Evolutionary conservation across 2,888 invertebrate genomes (phyloP), one percentile per base, ranked within the genome.

Genomic region (Eupithecia pulchellata): DNA sequence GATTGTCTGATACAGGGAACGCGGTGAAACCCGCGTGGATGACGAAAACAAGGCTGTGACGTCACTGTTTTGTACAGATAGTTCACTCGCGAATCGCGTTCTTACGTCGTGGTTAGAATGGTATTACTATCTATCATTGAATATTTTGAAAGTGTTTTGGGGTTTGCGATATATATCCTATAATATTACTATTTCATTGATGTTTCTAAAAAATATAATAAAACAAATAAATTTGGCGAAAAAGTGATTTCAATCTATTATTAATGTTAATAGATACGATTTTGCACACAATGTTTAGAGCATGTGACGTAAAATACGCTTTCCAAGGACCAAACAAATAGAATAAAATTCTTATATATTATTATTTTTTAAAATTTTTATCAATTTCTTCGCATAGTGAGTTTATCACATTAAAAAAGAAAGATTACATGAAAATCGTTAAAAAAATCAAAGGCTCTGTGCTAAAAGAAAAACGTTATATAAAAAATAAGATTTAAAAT

Each of bases 11-110:
- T 63, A 66, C 47, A 36, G 32, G 62, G 32, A 32, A 69, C 39
- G 36, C 14, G 71, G 64, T 61, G 72, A 75, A 73, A 65, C 68
- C 76, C 63, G 57, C 71, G 64, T 61, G 63, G 14, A 34, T 66
- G 52, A 62, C 63, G 61, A 57, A 61, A 57, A 25, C 57, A 17
- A 32, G 27, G 30, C 17, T 64, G 61, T 67, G 72, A 69, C 72
- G 69, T 72, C 55, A 63, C 52, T 58, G 66, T 20, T 30, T 27
- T 17, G 27, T 55, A 42, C 57, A 64, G 68, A 39, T 63, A 57
- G 57, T 17, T 42, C 68, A 68, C 57, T 57, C 20, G 58, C 30
- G 13, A 52, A 39, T 57, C 20, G 58, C 30, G 13, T 25, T 47
- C 42, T 20, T 47, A 1, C 11, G 20, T 20, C 47, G 47, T 47